These are phyloP conservation scores for Notodonta ziczac DNA, from an alignment of 2,888 invertebrate species.

Conservation along the genomic window DNA sequence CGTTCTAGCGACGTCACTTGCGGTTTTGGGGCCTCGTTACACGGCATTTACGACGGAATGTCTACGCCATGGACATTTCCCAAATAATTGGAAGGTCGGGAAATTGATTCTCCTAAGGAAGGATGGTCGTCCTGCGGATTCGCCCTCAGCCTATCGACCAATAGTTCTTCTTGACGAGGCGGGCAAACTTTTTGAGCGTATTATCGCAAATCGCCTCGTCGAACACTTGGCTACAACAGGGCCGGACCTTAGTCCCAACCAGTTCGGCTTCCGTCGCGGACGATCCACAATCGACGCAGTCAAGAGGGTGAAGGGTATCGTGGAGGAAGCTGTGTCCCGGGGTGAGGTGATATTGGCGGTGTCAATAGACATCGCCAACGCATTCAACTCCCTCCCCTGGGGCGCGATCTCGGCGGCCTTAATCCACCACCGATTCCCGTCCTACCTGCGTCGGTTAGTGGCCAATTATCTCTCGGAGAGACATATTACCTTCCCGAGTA, in stretches of 20 bases:
- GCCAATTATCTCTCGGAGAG: background rate
- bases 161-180: no score
- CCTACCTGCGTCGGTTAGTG: background rate
- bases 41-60: background rate
- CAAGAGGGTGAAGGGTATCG: no score
- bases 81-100: background rate
- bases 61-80: background rate
- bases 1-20: no score
- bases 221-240: background rate
- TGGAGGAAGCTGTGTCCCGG: no score
- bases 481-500: no score
- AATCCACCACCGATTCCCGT: background rate
- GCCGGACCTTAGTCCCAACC: background rate
- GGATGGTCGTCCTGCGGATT: background rate
- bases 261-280: background rate
- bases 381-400: background rate
- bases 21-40: no score
- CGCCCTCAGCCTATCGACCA: no score
- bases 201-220: background rate
- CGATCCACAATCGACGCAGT: background rate
- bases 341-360: no score
- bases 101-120: background rate
- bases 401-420: background rate
- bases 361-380: no score
- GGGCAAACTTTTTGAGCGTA: no score